Base-by-base conservation (phyloP, 2,888 invertebrate genomes). In the Chrysolina oricalcia region DNA sequence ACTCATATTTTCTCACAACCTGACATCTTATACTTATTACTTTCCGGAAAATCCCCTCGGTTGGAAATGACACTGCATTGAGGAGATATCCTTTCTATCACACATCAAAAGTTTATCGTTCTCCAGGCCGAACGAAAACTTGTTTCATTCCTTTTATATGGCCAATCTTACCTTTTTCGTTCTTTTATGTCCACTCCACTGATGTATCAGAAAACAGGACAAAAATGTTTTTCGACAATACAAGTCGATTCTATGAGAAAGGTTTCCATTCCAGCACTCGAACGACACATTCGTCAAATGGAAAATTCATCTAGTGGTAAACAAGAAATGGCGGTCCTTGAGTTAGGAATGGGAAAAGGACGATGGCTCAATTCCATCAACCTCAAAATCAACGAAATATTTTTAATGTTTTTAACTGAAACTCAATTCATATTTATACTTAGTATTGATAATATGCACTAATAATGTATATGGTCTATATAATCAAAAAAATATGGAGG, bases 201-300 rank as follows among this genome's bases (percentile, higher is more conserved):
- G 67, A 67, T 75, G 65, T 71, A 75, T 75, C 75, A 67, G 75
- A 68, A 75, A 75, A 75, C 72, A 72, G 64, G 71, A 69, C 64
- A 68, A 71, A 71, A 74, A 74, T 71, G 67, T 71, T 74, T 66
- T 74, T 71, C 74, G 41, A 65, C 40, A 43, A 65, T 74, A 70
- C 56, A 23, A 68, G 53, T 74, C 56, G 50, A 43, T 65, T 74
- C 65, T 64, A 70, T 74, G 65, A 65, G 70, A 70, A 74, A 66
- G 70, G 59, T 74, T 67, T 62, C 56, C 9, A 46, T 23, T 53
- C 27, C 35, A 23, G 19, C 59, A 46, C 53, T 50, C 68, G 48
- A 8, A 17, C 43, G 48, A 62, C 59, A 66, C 59, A 59, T 59
- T 68, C 13, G n/a, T 67, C 23, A 67, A 50, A 50, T n/a, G 67